phyloP scores from a whole-genome alignment of 2,888 invertebrate species.

The Stegophylla sp. region DNA sequence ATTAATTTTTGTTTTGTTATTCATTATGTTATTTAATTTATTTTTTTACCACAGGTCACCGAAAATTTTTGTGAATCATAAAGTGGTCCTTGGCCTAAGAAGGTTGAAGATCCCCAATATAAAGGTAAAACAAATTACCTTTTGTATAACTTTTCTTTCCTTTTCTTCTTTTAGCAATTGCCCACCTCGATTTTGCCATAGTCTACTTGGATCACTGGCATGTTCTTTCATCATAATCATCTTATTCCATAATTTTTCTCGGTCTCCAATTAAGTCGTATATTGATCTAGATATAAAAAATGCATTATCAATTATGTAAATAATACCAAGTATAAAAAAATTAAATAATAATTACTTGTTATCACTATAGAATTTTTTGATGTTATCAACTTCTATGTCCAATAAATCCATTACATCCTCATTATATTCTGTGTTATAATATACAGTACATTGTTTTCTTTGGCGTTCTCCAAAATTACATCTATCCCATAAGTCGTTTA shows the following conservation, averaged over 20 bases:
- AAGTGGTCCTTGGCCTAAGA: too few relatives aligned
- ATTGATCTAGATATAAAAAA: constrained; percentile 68
- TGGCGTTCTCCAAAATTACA: constrained; percentile 74
- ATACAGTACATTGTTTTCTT: constrained; percentile 72
- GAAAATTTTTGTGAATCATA: too few relatives aligned
- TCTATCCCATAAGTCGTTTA: constrained; percentile 78
- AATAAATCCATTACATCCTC: constrained; percentile 82
- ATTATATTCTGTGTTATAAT: constrained; percentile 74
- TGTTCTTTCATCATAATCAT: constrained; percentile 78
- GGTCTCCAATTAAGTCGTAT: constrained; percentile 72
- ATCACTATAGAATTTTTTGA: constrained; percentile 72
- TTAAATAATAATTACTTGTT: constrained; percentile 68
- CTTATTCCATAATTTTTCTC: constrained; percentile 76
- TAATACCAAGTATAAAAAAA: not conserved
- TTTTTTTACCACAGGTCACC: too few relatives aligned
- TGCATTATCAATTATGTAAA: constrained; percentile 3
- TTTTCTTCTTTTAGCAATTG: constrained; percentile 85
- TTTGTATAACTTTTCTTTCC: constrained; percentile 79
- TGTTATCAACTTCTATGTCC: constrained; percentile 77
- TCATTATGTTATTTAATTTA: too few relatives aligned
- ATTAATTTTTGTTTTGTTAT: too few relatives aligned
- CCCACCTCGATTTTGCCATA: constrained; percentile 81
- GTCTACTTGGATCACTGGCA: constrained; percentile 78
- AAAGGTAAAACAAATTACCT: constrained; percentile 62
- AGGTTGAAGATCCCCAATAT: too few relatives aligned